Percentiles rank a stretch among this genome's conserved stretches.
phyloP scores from a whole-genome alignment of 2,888 invertebrate genomes.

The Drosophila paranaensis region DNA sequence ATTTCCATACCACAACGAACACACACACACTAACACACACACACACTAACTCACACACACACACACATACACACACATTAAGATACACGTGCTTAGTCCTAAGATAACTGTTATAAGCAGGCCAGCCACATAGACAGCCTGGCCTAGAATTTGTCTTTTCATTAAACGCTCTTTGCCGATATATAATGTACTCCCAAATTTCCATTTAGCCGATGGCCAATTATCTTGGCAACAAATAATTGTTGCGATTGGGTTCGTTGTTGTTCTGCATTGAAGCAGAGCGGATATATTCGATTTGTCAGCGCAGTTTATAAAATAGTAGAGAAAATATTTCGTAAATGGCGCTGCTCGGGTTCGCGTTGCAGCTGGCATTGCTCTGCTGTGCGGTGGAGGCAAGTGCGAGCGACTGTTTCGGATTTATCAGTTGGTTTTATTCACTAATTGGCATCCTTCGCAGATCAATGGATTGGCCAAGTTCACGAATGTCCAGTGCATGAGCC shows the following conservation, averaged over 20 bases:
- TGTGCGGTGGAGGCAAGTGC: conserved; percentile 53
- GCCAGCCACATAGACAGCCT: conserved; percentile 7
- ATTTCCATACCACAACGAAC: conserved; percentile 22
- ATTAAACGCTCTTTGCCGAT: conserved; percentile 31
- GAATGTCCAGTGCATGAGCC: conserved; percentile 62
- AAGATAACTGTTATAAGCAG: conserved; percentile 44
- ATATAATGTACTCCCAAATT: conserved; percentile 23
- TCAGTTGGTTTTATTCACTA: neutral
- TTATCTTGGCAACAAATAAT: conserved; percentile 17
- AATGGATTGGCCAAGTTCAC: conserved; percentile 68
- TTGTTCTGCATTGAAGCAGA: conserved; percentile 6
- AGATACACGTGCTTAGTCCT: conserved; percentile 33
- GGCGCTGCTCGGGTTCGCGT: conserved; percentile 25
- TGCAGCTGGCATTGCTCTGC: conserved; percentile 37
- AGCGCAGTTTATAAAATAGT: conserved; percentile 1
- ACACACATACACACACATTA: neutral
- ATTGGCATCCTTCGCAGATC: conserved; percentile 36
- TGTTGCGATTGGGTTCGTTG: conserved; percentile 10
- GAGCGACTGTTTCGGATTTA: too few species aligned
- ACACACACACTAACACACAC: neutral
- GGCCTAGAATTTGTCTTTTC: conserved; percentile 28
- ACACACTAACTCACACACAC: neutral
- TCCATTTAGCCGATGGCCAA: conserved; percentile 27
- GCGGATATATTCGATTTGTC: neutral
- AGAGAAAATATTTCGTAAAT: conserved; percentile 13